Evolutionary conservation across 2,888 invertebrate genomes (phyloP).

Genomic region (Aromia moschata): DNA sequence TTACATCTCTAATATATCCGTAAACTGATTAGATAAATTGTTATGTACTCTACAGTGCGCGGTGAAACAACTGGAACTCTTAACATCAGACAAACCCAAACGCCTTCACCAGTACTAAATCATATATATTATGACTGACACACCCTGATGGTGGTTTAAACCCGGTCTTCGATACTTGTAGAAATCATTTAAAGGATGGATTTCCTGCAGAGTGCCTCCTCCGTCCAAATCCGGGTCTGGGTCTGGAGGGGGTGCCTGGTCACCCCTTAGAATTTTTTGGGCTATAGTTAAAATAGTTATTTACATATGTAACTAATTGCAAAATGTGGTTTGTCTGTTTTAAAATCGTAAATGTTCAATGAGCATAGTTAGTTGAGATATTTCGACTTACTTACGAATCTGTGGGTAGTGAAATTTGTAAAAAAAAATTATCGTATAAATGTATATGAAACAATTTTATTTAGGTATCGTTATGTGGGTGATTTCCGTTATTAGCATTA

Average conservation of each 20-base stretch:
- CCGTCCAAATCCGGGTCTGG: constrained; percentile 50
- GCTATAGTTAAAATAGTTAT: constrained; percentile 45
- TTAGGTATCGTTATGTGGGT: no score
- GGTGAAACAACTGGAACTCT: neutral
- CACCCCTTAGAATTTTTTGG: constrained; percentile 55
- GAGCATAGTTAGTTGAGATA: no score
- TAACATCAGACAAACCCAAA: constrained; percentile 18
- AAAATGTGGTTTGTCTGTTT: no score
- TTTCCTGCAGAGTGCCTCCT: constrained; percentile 47
- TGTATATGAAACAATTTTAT: no score
- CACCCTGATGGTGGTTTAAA: constrained; percentile 47
- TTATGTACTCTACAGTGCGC: neutral
- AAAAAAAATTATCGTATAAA: no score
- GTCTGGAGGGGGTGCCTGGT: constrained; percentile 58
- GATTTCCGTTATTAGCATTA: no score
- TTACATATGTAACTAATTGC: no score
- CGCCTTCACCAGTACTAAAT: constrained; percentile 27
- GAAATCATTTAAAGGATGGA: constrained; percentile 57
- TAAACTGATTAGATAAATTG: no score
- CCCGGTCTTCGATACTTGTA: constrained; percentile 50
- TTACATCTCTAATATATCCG: no score
- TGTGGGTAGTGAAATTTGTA: no score
- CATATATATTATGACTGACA: constrained; percentile 31
- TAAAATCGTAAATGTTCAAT: no score
- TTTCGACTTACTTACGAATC: no score